Evolutionary conservation across 2,888 invertebrate species (phyloP), one percentile per base, ranked within the genome.

Genomic region (Cephus pulcher): DNA sequence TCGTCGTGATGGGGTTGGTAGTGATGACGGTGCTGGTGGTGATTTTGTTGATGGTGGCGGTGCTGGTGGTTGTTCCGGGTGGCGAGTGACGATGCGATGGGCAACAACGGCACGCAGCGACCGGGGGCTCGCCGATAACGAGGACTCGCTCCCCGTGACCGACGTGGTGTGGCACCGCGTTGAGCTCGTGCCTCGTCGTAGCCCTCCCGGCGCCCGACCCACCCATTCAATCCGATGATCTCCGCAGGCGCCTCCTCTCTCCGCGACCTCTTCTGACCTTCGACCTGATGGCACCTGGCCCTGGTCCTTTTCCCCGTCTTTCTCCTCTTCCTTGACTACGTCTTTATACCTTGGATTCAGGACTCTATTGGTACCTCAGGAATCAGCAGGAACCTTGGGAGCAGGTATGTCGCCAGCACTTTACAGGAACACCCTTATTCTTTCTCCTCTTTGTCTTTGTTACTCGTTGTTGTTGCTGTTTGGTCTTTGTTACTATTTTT

Each of bases 151-250:
- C 88, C 87, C 88, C 89, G 88, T 88, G 88, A 85, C 86, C 88
- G 86, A 86, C 87, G 88, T 88, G 85, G 85, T 88, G 88, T 85
- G 90, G 88, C 90, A 90, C 89, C 88, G 88, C 89, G 88, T 89
- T 90, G 87, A 90, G 88, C 89, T 90, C 89, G 88, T 90, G 90
- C 90, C 89, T 89, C 86, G 40, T 56, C 40, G 87, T 89, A 85
- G 89, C 86, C 88, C 87, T 87, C 85, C 88, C 89, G 87, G 87
- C 84, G 85, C 90, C 90, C 86, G 90, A 88, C 87, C 90, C 90
- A 90, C 90, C 90, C 90, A 90, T 90, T 90, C 90, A 90, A 90
- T 88, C 87, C 87, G 88, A 85, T 90, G 86, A 84, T 87, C 87
- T 83, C 82, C 86, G 84, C 85, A 83, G 85, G 85, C 86, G 87